These are phyloP conservation scores for Puma concolor DNA, from an alignment of 2,113 vertebrate genomes.

Conservation along the genomic window DNA sequence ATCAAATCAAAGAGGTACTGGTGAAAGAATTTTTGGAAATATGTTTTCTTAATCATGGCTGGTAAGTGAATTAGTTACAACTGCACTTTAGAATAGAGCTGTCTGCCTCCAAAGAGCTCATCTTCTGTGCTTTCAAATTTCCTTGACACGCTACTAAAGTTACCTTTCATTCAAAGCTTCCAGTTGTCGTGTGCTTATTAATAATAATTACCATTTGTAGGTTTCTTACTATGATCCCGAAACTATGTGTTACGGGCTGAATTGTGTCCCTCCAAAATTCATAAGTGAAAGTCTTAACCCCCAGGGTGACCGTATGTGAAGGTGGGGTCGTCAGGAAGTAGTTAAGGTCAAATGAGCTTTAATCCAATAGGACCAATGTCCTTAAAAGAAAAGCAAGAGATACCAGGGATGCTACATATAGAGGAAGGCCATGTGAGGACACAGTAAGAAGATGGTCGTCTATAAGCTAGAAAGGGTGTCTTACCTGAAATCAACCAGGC, in stretches of 20 bases:
- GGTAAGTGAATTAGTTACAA: neutral
- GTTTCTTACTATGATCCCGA: neutral
- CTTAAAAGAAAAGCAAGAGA: neutral
- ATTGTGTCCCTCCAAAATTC: neutral
- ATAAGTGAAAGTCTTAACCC: neutral
- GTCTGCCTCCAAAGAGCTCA: neutral
- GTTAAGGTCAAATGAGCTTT: neutral
- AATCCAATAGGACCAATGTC: neutral
- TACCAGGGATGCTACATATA: neutral
- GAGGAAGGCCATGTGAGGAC: neutral
- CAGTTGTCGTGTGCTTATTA: neutral
- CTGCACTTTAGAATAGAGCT: neutral
- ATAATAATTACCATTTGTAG: neutral
- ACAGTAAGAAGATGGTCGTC: neutral
- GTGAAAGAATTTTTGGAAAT: neutral
- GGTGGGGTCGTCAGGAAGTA: neutral
- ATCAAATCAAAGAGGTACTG: neutral
- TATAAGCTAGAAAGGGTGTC: neutral
- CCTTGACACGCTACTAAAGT: neutral
- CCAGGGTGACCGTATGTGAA: neutral
- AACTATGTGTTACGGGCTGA: neutral
- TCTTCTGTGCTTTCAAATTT: neutral
- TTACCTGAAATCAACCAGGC: neutral
- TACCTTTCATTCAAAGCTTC: neutral
- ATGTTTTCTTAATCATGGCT: neutral